Evolutionary conservation across 2,888 invertebrate genomes (phyloP).

Genomic region (Archips crataeganus): DNA sequence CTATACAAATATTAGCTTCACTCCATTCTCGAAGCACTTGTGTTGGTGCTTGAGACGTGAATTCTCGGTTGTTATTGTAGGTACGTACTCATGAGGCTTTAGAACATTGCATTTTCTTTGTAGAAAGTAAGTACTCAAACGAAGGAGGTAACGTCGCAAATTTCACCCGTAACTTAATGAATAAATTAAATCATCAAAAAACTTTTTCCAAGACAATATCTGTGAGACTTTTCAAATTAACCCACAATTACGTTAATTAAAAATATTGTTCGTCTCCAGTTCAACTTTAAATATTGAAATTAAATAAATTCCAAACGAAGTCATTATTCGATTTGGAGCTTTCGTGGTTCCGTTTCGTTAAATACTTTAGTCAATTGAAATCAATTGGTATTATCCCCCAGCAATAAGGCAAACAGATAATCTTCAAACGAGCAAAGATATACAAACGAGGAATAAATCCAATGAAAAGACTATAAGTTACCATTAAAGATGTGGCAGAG

Average conservation of each 20-base stretch:
- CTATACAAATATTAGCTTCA: conserved; percentile 40
- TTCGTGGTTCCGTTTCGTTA: conserved; percentile 15
- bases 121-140: conserved; percentile 5
- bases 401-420: conserved; percentile 42
- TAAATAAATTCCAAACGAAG: conserved; percentile 35
- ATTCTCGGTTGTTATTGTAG: conserved; percentile 18
- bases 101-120: conserved; percentile 10
- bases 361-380: conserved; percentile 31
- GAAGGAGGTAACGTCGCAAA: conserved; percentile 2
- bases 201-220: conserved; percentile 15
- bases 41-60: conserved; percentile 33
- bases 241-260: conserved; percentile 25
- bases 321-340: conserved; percentile 26
- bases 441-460: conserved; percentile 49
- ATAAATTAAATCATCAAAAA: conserved; percentile 25
- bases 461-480: conserved; percentile 60
- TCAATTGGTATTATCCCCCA: conserved; percentile 33
- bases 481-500: conserved; percentile 48
- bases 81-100: conserved; percentile 16
- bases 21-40: conserved; percentile 23
- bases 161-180: conserved; percentile 18
- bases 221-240: conserved; percentile 31
- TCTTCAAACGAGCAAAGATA: conserved; percentile 33
- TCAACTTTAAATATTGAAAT: conserved; percentile 24
- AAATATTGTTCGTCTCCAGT: conserved; percentile 12